phyloP scores from a whole-genome alignment of 2,113 vertebrate genomes.

The Pipa parva region DNA sequence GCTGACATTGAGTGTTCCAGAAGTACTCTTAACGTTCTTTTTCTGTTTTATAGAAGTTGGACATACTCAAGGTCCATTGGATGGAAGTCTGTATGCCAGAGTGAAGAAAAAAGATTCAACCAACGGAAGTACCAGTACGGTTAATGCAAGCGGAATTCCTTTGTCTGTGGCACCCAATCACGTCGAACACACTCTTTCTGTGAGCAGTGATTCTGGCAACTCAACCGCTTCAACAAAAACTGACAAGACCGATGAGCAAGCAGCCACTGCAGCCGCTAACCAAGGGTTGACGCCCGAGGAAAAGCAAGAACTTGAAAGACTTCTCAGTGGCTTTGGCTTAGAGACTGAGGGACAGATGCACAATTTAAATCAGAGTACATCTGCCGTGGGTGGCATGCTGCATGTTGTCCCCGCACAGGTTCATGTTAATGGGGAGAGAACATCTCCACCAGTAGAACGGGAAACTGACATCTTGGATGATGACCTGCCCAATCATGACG shows the following conservation, averaged over 20 bases:
- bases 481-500: slow-evolving; percentile 87
- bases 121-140: slow-evolving; percentile 64
- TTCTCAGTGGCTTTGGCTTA: slow-evolving; percentile 82
- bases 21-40: slow-evolving; percentile 43
- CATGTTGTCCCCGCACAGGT: slow-evolving; percentile 90
- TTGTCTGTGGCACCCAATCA: slow-evolving; percentile 67
- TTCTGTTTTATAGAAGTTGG: slow-evolving; percentile 76
- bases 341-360: slow-evolving; percentile 72
- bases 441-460: slow-evolving; percentile 63
- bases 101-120: slow-evolving; percentile 95
- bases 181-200: slow-evolving; percentile 87
- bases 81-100: slow-evolving; percentile 96
- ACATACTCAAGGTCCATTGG: slow-evolving; percentile 92
- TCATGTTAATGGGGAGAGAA: slow-evolving; percentile 79
- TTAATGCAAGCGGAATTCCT: slow-evolving; percentile 68
- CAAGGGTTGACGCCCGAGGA: slow-evolving; percentile 82
- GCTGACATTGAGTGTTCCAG: not conserved
- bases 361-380: slow-evolving; percentile 52
- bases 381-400: slow-evolving; percentile 58
- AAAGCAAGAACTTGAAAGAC: slow-evolving; percentile 86
- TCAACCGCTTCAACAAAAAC: slow-evolving; percentile 96
- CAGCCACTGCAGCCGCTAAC: slow-evolving; percentile 45
- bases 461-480: slow-evolving; percentile 97
- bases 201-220: slow-evolving; percentile 96
- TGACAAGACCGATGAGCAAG: slow-evolving; percentile 84